Conservation (phyloP, 92 coral and sea anemone genomes). For the Palythoa grandis region DNA sequence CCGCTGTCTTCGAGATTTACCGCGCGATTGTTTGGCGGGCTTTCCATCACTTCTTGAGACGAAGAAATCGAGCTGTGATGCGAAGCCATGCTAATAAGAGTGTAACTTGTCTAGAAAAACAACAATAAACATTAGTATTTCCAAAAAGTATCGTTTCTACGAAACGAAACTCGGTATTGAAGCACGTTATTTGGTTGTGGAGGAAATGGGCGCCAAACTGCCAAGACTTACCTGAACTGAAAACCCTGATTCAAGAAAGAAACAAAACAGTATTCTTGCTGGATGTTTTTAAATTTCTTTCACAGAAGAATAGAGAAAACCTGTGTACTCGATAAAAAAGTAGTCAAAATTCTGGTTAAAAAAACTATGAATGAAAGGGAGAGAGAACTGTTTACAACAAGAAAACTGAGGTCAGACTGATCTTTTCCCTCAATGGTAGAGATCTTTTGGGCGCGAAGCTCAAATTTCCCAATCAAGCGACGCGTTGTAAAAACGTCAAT, state of each 20-base stretch:
- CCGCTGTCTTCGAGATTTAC: slow-evolving; percentile 76
- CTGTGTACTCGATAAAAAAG: background rate
- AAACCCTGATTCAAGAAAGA: background rate
- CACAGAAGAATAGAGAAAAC: background rate
- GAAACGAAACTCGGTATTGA: slow-evolving; percentile 14
- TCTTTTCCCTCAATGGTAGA: slow-evolving; percentile 28
- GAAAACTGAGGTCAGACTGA: slow-evolving; percentile 23
- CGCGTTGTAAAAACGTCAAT: slow-evolving; percentile 9
- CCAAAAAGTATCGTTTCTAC: slow-evolving; percentile 2
- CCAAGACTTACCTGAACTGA: slow-evolving; percentile 37
- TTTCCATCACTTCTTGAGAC: slow-evolving; percentile 45
- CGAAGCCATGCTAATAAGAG: background rate
- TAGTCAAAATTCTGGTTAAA: background rate
- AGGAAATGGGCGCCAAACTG: slow-evolving; percentile 25
- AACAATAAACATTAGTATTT: background rate
- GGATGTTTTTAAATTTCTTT: background rate
- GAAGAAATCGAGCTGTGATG: slow-evolving; percentile 30
- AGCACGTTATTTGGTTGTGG: slow-evolving; percentile 2
- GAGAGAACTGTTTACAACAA: slow-evolving; percentile 25
- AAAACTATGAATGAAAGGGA: background rate
- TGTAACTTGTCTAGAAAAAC: slow-evolving; percentile 6
- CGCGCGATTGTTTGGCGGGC: slow-evolving; percentile 59
- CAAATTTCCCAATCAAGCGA: slow-evolving; percentile 51
- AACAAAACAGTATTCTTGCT: background rate
- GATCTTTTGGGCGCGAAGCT: slow-evolving; percentile 56